Conservation (phyloP, 2,797 vertebrate genomes). For the Coreius guichenoti region DNA sequence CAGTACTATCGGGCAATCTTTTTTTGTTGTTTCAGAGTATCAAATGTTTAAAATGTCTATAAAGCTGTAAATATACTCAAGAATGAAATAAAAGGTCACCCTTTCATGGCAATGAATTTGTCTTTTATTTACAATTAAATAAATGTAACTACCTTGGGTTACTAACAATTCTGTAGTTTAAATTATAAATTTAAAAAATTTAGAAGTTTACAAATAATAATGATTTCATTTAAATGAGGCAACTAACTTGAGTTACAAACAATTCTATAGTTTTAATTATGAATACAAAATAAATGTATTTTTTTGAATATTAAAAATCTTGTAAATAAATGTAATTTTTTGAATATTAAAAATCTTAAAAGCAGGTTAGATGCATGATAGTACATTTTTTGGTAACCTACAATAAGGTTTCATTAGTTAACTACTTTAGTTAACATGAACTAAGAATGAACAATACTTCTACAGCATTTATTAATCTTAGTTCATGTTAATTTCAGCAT, state of each 20-base stretch:
- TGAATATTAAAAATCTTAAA: neutral
- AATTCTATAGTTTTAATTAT: neutral
- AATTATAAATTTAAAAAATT: neutral
- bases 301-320: neutral
- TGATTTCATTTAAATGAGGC: neutral
- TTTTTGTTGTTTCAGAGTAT: conserved; percentile 69
- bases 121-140: neutral
- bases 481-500: no score
- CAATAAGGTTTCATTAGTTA: no score
- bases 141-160: neutral
- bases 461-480: no score
- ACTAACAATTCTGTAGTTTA: neutral
- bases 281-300: neutral
- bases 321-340: neutral
- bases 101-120: conserved; percentile 65
- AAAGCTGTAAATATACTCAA: conserved; percentile 76
- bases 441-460: no score
- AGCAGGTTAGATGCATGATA: neutral
- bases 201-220: neutral
- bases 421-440: no score
- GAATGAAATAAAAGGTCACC: conserved; percentile 76
- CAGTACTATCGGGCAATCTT: conserved; percentile 67
- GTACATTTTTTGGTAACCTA: neutral
- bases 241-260: neutral
- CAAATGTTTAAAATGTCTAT: conserved; percentile 73